Base-by-base conservation (phyloP, 2,888 invertebrate genomes). In the Agriopis aurantiaria region DNA sequence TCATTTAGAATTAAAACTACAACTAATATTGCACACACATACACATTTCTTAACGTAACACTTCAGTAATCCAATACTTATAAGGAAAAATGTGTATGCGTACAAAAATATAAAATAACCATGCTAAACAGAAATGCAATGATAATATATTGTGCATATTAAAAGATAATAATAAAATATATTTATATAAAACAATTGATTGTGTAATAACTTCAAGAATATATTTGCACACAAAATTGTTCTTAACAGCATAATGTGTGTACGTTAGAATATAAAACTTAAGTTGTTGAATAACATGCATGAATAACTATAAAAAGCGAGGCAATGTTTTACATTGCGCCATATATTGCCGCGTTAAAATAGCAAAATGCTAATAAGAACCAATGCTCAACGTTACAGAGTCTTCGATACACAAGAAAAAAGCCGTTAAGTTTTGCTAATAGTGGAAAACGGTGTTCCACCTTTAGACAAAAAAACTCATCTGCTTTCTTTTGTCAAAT, bases 11-110 rank as follows among this genome's bases (percentile, higher is more conserved):
- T 87, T 87, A 88, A 82, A 73, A 83, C 85, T 92, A 91, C 73
- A 92, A 91, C 93, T 94, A 93, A 93, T 94, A 95, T 95, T 95
- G 94, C 95, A 94, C 94, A 93, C 94, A 94, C 94, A 94, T 94
- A 94, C 93, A 94, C 93, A 94, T 91, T 91, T 89, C 86, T 86
- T 86, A 88, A 89, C 86, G 78, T 85, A 88, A 86, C 84, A 83
- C 87, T 87, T 82, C 86, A 86, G 75, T 80, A 17, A 84, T 85
- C 79, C 85, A 88, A 88, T 62, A 53, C 62, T 53, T 53, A 84
- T 80, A 86, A 85, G 84, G 82, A 85, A 83, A 89, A 90, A 91
- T 93, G 93, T 94, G 93, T 93, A 93, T 91, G 93, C 90, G 93
- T 85, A 94, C 91, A 91, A 92, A 92, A 90, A 86, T 88, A 91